Base-by-base conservation (phyloP, 2,113 vertebrate genomes). In the Chamaetylas fuelleborni region DNA sequence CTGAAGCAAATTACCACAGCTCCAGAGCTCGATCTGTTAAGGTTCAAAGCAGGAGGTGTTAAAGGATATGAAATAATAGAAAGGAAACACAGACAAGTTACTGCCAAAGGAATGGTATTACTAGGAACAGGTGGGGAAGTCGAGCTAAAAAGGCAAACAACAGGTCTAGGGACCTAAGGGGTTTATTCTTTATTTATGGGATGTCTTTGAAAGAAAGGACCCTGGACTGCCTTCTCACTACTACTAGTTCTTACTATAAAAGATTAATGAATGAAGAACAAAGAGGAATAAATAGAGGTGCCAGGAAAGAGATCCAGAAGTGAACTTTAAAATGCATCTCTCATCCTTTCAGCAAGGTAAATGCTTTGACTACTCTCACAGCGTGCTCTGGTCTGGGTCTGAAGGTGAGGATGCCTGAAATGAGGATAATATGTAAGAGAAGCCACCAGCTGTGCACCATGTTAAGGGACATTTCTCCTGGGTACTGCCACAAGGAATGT, bases 11-110 rank as follows among this genome's bases (percentile, higher is more conserved):
- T 94, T 88, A 56, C 34, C 76, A 58, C 56, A 67, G 60, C 43
- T 81, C 65, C 7, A 8, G 86, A 77, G 89, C 53, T 76, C 81
- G 57, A 73, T 90, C 85, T 92, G 60, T 56, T 71, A 73, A 81
- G 90, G 51, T 90, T 94, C 93, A 79, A 92, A 96, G 71, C 62
- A 81, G 81, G 45, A 83, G 67, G 43, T 93, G 76, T 81, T 93
- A 90, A 92, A 86, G 38, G 40, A 64, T 60, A 90, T 24, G 58
- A 88, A 92, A 79, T 86, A 95, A 94, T 53, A 67, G 85, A 88
- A 87, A 33, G 48, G 69, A 77, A 86, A 78, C 2, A 14, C 60
- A 90, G 67, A 61, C 22, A 51, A 79, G 79, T 56, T 64, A 48
- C 45, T 74, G 79, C 80, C 76, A 90, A 93, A 90, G 76, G 51